Evolutionary conservation across 2,888 invertebrate species (phyloP).

Genomic region (Arctia plantaginis): DNA sequence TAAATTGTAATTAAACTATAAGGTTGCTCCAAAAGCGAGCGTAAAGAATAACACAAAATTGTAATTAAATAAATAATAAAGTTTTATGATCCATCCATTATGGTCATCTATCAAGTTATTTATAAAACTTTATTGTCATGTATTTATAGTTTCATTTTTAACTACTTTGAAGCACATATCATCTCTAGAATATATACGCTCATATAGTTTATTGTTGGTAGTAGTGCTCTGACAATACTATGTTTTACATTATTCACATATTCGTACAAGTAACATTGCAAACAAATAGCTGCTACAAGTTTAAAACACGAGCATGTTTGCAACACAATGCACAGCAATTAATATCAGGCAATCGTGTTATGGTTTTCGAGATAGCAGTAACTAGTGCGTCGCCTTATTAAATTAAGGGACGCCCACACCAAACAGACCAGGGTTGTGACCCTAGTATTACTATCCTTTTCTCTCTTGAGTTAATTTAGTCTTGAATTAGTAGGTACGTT

Average conservation of each 20-base stretch:
- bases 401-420: background rate
- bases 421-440: background rate
- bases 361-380: background rate
- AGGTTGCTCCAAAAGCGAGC: conserved; percentile 24
- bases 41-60: conserved; percentile 13
- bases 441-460: background rate
- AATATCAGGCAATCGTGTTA: background rate
- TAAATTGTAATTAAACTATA: conserved; percentile 45
- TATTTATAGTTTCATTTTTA: background rate
- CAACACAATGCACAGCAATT: background rate
- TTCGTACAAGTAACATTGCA: background rate
- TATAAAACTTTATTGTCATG: conserved; percentile 1
- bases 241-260: background rate
- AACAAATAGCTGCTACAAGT: background rate
- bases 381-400: background rate
- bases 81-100: too few relatives aligned
- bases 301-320: background rate
- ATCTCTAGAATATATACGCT: background rate
- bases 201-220: background rate
- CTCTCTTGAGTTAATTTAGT: background rate
- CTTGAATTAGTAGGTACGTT: background rate
- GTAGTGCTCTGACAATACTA: background rate
- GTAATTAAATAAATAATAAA: conserved; percentile 32
- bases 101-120: conserved; percentile 18
- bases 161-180: background rate